Evolutionary conservation across 1,140 invertebrate species (phyloP), one percentile per base, ranked within the genome.

Genomic region (Bradysia coprophila): DNA sequence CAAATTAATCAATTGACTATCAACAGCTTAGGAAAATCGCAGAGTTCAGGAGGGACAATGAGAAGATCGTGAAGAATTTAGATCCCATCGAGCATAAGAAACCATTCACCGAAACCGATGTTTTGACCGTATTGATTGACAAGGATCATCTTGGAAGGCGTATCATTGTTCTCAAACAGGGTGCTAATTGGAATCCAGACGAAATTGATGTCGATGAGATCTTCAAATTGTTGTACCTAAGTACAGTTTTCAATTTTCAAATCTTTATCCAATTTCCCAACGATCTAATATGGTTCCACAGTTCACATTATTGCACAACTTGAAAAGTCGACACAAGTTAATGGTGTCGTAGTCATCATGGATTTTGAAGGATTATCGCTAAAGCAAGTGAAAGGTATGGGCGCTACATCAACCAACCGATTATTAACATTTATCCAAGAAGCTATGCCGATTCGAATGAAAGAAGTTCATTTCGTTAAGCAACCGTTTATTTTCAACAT

Each of bases 401-500:
- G 73, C 1, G 79, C 78, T 18, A 57, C 72, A 1, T 85, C 83
- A 54, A 78, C 78, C 19, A 75, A 76, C 60, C 69, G 74, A 43
- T 68, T 86, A 18, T 67, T 87, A 36, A 71, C 67, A 15, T 87
- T 85, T 57, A 82, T 87, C 43, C 83, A 87, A 57, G 84, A 91
- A 45, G 85, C 85, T 2, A 87, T 91, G 75, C 87, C 88, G 21
- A 63, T 88, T 13, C 69, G 88, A 45, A 72, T 92, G 49, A 89
- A 87, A 58, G 84, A 87, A 56, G 80, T 92, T 11, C 88, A 92
- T 62, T 80, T 93, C 50, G 77, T 93, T 0, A 90, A 89, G 53
- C 78, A 92, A 51, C 87, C 88, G 0, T 83, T 80, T 63, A 65
- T 91, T 37, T 90, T 92, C 60, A 88, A 84, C 48, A 73, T 89